phyloP scores from a whole-genome alignment of 2,797 vertebrate species.

The Hapalemur alaotrensis region DNA sequence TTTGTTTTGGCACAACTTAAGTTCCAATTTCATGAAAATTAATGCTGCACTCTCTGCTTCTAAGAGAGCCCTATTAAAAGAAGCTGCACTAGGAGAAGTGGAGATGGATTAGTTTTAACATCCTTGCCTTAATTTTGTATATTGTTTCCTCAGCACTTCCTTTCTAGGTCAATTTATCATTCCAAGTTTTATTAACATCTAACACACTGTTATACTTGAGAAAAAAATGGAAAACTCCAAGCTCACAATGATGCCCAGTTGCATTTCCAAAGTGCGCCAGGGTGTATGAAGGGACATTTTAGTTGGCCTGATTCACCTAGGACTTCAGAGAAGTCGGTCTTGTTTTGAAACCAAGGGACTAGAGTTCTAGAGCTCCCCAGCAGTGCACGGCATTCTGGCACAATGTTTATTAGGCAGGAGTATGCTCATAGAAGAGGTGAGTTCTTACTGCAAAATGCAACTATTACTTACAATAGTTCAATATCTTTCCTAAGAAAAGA shows the following conservation, averaged over 20 bases:
- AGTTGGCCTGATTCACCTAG: neutral
- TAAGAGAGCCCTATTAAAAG: neutral
- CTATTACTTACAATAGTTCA: neutral
- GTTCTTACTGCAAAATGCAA: neutral
- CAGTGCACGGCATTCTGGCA: neutral
- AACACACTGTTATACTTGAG: neutral
- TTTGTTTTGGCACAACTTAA: constrained; percentile 51
- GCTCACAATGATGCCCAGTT: neutral
- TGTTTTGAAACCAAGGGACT: constrained; percentile 4
- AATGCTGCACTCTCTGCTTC: constrained; percentile 9
- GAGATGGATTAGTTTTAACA: constrained; percentile 31
- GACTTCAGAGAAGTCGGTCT: constrained; percentile 28
- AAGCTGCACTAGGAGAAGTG: neutral
- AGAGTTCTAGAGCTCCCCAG: neutral
- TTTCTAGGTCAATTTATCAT: constrained; percentile 36
- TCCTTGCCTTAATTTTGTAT: neutral
- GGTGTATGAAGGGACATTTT: neutral
- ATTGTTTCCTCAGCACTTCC: constrained; percentile 41
- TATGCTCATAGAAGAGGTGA: neutral
- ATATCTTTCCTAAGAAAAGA: neutral
- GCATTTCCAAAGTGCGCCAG: neutral
- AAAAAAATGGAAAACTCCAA: neutral
- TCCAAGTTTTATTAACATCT: constrained; percentile 28
- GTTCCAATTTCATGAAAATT: constrained; percentile 41
- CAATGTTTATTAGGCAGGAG: neutral